Conservation (phyloP, 2,888 invertebrate species). For the Dascillus cervinus region DNA sequence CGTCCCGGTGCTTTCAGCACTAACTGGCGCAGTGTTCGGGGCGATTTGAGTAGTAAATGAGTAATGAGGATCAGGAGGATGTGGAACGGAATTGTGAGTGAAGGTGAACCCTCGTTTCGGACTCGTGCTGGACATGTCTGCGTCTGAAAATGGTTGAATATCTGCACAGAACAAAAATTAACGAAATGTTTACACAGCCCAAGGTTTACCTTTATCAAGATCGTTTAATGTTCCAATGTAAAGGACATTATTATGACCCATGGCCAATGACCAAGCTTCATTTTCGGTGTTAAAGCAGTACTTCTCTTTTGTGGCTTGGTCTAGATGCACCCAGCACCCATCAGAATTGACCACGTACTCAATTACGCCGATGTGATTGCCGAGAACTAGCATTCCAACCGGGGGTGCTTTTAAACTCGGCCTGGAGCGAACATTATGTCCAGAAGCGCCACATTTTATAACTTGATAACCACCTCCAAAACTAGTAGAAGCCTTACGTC, state of each 20-base stretch:
- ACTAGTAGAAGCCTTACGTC: conserved; percentile 21
- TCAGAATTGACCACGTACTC: conserved; percentile 58
- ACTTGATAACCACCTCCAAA: conserved; percentile 51
- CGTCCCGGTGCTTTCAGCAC: conserved; percentile 20
- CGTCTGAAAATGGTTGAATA: too few relatives aligned
- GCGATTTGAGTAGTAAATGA: conserved; percentile 18
- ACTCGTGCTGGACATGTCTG: conserved; percentile 17
- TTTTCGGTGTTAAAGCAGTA: conserved; percentile 60
- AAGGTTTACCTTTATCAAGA: conserved; percentile 30
- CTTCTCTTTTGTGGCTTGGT: conserved; percentile 52
- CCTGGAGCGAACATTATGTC: conserved; percentile 62
- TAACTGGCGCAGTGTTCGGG: conserved; percentile 16
- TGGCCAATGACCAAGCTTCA: conserved; percentile 66
- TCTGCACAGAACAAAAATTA: conserved; percentile 10
- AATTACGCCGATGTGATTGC: conserved; percentile 55
- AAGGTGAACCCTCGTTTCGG: conserved; percentile 54
- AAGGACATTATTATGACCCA: conserved; percentile 53
- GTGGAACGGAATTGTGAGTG: conserved; percentile 33
- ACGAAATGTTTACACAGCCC: conserved; percentile 3
- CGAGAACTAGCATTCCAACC: conserved; percentile 56
- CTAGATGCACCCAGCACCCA: conserved; percentile 60
- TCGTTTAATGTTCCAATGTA: conserved; percentile 55
- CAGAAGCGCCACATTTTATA: conserved; percentile 67
- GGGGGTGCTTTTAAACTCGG: conserved; percentile 62
- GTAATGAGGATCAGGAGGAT: conserved; percentile 25